These are phyloP conservation scores for Peromyscus leucopus DNA, from an alignment of 2,113 vertebrate species.

Conservation along the genomic window DNA sequence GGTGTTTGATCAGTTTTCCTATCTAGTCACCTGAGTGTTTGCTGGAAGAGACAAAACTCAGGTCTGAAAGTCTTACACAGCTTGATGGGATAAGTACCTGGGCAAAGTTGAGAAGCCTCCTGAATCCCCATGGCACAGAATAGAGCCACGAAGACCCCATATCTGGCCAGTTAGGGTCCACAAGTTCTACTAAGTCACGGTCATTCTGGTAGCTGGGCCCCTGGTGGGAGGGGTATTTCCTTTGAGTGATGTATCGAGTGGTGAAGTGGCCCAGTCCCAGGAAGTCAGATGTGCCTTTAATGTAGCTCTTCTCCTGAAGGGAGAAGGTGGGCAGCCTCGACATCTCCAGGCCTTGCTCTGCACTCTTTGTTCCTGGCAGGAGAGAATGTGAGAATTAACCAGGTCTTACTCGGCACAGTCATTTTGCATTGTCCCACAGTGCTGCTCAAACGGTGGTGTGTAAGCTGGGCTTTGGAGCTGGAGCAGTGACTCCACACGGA, in stretches of 20 bases:
- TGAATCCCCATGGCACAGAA: conserved; percentile 95
- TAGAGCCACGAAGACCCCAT: conserved; percentile 93
- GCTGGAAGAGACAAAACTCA: neutral
- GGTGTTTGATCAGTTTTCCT: neutral
- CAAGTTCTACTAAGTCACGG: conserved; percentile 91
- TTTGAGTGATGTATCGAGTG: conserved; percentile 92
- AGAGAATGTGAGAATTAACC: neutral
- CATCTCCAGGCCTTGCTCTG: conserved; percentile 91
- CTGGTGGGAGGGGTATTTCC: conserved; percentile 87
- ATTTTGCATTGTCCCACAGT: neutral
- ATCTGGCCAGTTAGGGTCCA: conserved; percentile 94
- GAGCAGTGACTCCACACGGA: neutral
- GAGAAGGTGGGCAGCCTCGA: conserved; percentile 94
- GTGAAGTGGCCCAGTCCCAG: conserved; percentile 96
- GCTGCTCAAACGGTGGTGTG: neutral
- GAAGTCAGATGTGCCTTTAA: conserved; percentile 96
- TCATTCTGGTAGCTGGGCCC: conserved; percentile 92
- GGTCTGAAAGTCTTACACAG: neutral
- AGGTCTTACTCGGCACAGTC: neutral
- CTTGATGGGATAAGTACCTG: conserved; percentile 88
- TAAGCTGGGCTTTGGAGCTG: neutral
- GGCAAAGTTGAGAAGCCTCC: conserved; percentile 95
- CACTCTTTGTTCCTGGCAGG: conserved; percentile 91
- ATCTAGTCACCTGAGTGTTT: neutral
- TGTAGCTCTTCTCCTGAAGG: conserved; percentile 93